Conservation (phyloP, 2,113 vertebrate species). For the Vidua chalybeata region DNA sequence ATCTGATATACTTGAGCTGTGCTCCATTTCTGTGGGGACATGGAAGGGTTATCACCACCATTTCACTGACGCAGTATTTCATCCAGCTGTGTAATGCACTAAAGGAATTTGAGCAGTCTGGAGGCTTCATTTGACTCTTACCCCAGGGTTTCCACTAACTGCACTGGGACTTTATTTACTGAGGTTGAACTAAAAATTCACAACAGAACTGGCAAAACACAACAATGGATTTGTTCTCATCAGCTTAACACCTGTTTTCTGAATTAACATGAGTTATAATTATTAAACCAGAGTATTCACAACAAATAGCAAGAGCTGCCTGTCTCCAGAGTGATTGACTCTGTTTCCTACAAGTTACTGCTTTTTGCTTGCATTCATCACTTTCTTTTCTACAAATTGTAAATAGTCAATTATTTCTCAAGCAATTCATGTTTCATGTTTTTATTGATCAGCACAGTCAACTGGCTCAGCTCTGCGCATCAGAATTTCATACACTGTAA, state of each 20-base stretch:
- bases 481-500: background rate
- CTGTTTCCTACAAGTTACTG: background rate
- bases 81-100: background rate
- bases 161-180: background rate
- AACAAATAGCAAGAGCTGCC: slow-evolving; percentile 6
- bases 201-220: background rate
- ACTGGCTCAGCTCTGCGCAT: background rate
- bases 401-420: background rate
- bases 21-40: background rate
- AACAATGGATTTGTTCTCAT: background rate
- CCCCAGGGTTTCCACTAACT: background rate
- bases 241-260: slow-evolving; percentile 35
- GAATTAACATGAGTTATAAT: slow-evolving; percentile 17
- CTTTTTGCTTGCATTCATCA: background rate
- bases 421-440: background rate
- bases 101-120: background rate
- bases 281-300: slow-evolving; percentile 22
- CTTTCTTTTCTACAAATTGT: background rate
- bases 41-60: background rate
- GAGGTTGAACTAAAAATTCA: background rate
- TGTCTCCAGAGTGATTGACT: background rate
- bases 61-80: background rate
- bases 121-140: background rate
- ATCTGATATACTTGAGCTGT: background rate
- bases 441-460: background rate